Evolutionary conservation across 2,888 invertebrate genomes (phyloP).

Genomic region (Metopia argyrocephala): DNA sequence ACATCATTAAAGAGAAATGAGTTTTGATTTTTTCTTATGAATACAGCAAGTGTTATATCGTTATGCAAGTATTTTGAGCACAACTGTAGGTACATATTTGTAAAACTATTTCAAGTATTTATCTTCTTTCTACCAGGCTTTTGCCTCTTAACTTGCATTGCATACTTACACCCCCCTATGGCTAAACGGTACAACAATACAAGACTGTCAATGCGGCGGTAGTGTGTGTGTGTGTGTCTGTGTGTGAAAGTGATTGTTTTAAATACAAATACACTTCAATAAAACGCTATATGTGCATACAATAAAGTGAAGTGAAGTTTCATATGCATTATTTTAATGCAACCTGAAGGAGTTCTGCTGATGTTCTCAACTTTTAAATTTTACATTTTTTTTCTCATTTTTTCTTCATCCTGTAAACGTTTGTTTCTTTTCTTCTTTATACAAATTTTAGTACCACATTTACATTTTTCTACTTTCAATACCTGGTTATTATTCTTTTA

Average conservation of each 20-base stretch:
- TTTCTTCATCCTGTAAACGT: no score
- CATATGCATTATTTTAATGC: constrained; percentile 78
- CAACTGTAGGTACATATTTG: background rate
- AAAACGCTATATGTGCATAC: constrained; percentile 43
- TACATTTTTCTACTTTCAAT: background rate
- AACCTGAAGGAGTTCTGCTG: constrained; percentile 73
- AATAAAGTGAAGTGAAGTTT: constrained; percentile 76
- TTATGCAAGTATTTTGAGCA: background rate
- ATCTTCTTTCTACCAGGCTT: no score
- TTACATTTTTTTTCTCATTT: background rate
- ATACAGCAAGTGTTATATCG: background rate
- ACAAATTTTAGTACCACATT: no score
- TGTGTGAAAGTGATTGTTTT: constrained; percentile 14
- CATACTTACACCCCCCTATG: no score
- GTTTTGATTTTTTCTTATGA: no score
- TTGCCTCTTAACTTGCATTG: no score
- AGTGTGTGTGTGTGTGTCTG: background rate
- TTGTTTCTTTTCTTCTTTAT: background rate
- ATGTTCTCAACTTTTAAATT: constrained; percentile 32
- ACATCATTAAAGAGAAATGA: no score
- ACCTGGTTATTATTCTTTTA: background rate
- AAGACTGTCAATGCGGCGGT: no score
- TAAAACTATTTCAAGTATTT: no score
- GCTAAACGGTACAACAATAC: background rate
- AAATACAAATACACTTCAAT: constrained; percentile 38